A percentile compares a stretch with the other conserved stretches of the same genome.
Evolutionary conservation across 1,140 invertebrate species (phyloP).

Genomic region (Thaumatotibia leucotreta): DNA sequence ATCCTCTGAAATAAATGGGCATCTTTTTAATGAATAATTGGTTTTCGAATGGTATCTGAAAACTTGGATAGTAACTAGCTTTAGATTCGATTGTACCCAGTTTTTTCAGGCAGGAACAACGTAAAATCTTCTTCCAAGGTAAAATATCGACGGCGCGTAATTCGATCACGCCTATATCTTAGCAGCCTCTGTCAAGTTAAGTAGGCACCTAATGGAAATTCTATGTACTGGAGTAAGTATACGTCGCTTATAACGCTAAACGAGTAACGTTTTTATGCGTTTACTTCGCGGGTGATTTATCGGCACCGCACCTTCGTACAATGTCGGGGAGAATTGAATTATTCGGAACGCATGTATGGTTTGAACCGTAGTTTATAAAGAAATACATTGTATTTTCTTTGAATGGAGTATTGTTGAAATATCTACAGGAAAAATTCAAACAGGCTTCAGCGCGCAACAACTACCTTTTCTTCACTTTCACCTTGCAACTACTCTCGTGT

Average conservation of each 20-base stretch:
- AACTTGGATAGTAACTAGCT: background rate
- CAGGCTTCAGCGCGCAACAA: no score
- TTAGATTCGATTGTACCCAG: background rate
- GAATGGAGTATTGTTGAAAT: background rate
- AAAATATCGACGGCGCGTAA: slow-evolving; percentile 47
- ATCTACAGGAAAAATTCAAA: background rate
- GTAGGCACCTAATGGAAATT: slow-evolving; percentile 66
- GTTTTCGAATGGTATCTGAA: no score
- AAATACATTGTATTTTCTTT: background rate
- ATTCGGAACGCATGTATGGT: background rate
- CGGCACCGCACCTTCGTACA: background rate
- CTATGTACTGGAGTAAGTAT: slow-evolving; percentile 46
- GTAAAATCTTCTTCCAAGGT: slow-evolving; percentile 20
- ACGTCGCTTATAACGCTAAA: slow-evolving; percentile 5
- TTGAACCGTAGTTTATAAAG: background rate
- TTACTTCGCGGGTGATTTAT: background rate
- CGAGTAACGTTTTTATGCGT: slow-evolving; percentile 8
- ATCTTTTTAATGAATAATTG: no score
- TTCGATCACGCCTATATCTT: slow-evolving; percentile 52
- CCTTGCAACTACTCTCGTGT: no score
- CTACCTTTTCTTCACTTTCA: no score
- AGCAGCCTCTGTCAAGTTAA: slow-evolving; percentile 50
- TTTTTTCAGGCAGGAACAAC: background rate
- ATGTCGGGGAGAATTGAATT: slow-evolving; percentile 1
- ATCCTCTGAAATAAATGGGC: no score